These are phyloP conservation scores for Rhynchomys soricoides DNA, from an alignment of 2,113 vertebrate genomes.

Conservation along the genomic window DNA sequence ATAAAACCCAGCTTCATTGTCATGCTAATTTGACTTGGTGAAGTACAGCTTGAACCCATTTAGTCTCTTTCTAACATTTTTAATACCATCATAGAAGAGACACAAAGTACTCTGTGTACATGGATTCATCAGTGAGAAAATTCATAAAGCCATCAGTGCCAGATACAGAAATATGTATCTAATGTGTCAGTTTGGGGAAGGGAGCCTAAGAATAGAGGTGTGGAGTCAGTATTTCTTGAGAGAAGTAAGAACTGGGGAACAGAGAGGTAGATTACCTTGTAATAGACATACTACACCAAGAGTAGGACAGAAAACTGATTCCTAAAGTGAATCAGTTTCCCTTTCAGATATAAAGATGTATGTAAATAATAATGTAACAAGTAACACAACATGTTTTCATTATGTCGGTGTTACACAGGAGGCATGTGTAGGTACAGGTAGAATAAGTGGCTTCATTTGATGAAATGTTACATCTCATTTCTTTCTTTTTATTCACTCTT, in stretches of 20 bases:
- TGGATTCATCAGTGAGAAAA: conserved; percentile 11
- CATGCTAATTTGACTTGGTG: background rate
- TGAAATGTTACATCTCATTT: background rate
- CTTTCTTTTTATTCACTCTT: background rate
- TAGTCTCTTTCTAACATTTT: background rate
- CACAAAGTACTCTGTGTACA: background rate
- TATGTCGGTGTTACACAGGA: background rate
- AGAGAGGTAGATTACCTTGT: accelerated
- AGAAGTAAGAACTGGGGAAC: background rate
- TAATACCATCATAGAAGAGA: background rate
- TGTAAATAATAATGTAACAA: background rate
- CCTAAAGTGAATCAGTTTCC: background rate
- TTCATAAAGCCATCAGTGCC: background rate
- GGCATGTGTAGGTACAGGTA: background rate
- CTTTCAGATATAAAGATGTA: background rate
- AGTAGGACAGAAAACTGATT: background rate
- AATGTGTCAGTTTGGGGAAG: background rate
- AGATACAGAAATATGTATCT: background rate
- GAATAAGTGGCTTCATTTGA: background rate
- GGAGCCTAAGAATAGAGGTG: background rate
- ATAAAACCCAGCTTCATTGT: background rate
- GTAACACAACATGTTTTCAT: background rate
- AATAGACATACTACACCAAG: background rate
- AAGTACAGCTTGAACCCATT: background rate
- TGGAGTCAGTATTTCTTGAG: background rate